Conservation (phyloP, 53 echinoderm and acorn worm species). For the Holothuria scabra region DNA sequence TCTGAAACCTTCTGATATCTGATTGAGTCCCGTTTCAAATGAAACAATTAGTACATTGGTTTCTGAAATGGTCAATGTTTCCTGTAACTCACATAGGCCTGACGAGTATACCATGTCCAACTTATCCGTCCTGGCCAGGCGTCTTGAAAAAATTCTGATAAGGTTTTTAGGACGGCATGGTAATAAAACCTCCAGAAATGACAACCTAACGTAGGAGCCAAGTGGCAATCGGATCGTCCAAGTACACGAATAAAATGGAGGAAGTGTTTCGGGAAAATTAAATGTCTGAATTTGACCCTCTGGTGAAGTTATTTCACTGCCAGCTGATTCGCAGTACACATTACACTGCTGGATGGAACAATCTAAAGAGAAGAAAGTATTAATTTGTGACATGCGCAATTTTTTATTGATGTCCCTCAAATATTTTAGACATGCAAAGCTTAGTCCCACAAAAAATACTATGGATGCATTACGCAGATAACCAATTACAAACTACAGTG, state of each 20-base stretch:
- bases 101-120: background rate
- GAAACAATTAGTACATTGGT: background rate
- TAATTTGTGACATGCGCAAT: no score
- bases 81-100: background rate
- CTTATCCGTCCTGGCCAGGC: background rate
- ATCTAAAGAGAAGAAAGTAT: background rate
- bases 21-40: background rate
- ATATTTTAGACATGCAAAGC: no score
- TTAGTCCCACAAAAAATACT: no score
- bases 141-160: background rate
- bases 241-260: background rate
- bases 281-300: background rate
- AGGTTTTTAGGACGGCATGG: background rate
- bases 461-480: no score
- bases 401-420: no score
- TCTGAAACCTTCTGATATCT: background rate
- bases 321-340: background rate
- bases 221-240: background rate
- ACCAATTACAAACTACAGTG: no score
- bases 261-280: slow-evolving; percentile 22
- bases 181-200: background rate
- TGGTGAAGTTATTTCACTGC: background rate
- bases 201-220: background rate
- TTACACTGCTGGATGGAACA: slow-evolving; percentile 1
- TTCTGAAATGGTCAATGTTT: background rate